Conservation (phyloP, 1,140 invertebrate species). For the Agraylea sexmaculata region DNA sequence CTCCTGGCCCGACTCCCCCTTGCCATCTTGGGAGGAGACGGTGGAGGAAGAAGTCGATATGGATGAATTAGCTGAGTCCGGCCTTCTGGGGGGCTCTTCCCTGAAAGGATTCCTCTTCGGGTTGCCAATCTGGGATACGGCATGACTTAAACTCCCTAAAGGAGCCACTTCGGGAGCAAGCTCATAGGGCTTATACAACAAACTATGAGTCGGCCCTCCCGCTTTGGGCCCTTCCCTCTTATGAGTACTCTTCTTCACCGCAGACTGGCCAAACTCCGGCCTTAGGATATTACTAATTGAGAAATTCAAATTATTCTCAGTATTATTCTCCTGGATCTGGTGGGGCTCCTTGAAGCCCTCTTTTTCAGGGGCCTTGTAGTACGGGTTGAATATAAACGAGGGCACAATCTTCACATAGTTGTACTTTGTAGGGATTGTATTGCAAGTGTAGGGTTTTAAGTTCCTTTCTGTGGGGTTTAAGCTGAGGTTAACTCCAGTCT, state of each 20-base stretch:
- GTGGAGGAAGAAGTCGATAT: slow-evolving; percentile 32
- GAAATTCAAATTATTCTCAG: slow-evolving; percentile 24
- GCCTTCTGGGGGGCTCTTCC: slow-evolving; percentile 26
- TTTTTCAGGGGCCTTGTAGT: slow-evolving; percentile 12
- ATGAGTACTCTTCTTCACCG: slow-evolving; percentile 12
- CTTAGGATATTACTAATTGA: slow-evolving; percentile 37
- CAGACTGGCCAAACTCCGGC: slow-evolving; percentile 35
- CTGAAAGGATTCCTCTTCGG: slow-evolving; percentile 14
- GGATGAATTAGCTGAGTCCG: slow-evolving; percentile 37
- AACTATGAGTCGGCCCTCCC: slow-evolving; percentile 26
- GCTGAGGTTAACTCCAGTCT: slow-evolving; percentile 43
- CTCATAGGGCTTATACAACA: slow-evolving; percentile 37
- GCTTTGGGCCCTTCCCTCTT: slow-evolving; percentile 27
- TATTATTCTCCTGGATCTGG: background rate
- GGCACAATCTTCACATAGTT: slow-evolving; percentile 7
- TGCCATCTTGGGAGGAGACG: slow-evolving; percentile 15
- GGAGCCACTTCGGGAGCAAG: slow-evolving; percentile 40
- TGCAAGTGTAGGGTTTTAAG: slow-evolving; percentile 19
- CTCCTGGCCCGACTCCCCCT: slow-evolving; percentile 21
- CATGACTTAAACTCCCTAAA: slow-evolving; percentile 29
- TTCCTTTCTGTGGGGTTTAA: slow-evolving; percentile 16
- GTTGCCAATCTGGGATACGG: slow-evolving; percentile 31
- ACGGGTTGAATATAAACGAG: slow-evolving; percentile 13
- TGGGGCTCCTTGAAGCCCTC: background rate
- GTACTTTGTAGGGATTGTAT: slow-evolving; percentile 16